Base-by-base conservation (phyloP, 2,888 invertebrate genomes). In the Pharmacophagus antenor region DNA sequence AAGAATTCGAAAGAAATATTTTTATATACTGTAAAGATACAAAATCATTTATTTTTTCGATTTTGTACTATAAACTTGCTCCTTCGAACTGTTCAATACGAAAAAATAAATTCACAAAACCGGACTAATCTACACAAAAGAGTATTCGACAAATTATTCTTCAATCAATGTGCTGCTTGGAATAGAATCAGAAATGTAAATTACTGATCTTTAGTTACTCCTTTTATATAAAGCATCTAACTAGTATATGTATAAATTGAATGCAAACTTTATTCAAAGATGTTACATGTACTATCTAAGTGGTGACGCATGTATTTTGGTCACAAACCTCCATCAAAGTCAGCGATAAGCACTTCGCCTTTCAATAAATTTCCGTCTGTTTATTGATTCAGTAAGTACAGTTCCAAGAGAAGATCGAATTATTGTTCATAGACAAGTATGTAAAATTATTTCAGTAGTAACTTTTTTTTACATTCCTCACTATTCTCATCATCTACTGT, bases 301-400 rank as follows among this genome's bases (percentile, higher is more conserved):
- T 56, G 41, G 48, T 23, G 56, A 49, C 41, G 37, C 49, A 49
- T 50, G 56, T 56, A 44, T 56, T 47, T 50, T 5, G 48, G 42
- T 56, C 56, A 21, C 20, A 50, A 42, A 50, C 56, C 56, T 56
- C 21, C 42, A 56, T 56, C 50, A 56, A 56, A 20, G 56, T 56
- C 49, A 42, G 21, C 48, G 47, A 2, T 23, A 56, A 47, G 47
- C 41, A 50, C 50, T 50, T 21, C 56, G 49, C 42, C 41, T 50
- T 21, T 37, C 42, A 17, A 20, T 37, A 31, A 47, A 56, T 44
- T 20, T 20, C 27, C 10, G 23, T 37, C 10, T 22, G 20, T 25
- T 42, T 41, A 53, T 44, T 54, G 54, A 46, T 54, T 54, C 20
- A 47, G 37, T n/a, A n/a, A 55, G 21, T n/a, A 47, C 46, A 55